Evolutionary conservation across 1,140 invertebrate species (phyloP), one percentile per base, ranked within the genome.

Genomic region (Cepaea nemoralis): DNA sequence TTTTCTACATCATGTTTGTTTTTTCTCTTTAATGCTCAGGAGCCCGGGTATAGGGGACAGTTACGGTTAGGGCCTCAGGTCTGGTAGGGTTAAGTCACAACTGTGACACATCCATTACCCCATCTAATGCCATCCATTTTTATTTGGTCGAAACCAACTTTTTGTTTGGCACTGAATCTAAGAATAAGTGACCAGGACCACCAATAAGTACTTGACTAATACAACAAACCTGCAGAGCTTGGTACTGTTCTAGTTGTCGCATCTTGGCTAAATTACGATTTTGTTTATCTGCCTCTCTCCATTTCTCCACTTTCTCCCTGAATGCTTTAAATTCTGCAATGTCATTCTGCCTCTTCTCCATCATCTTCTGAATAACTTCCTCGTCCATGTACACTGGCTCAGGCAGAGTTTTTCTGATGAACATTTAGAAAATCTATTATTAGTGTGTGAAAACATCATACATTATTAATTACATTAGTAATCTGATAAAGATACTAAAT

Each of bases 271-370:
- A 59, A 81, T 90, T 91, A 27, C 89, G 82, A 33, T 84, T 80
- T 27, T 85, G 83, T 70, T 86, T 85, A 70, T 91, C 89, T 33
- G 85, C 74, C 48, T 88, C 88, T 50, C 90, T 66, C 89, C 89
- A 89, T 35, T 86, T 69, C 73, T 91, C 90, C 39, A 91, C 89
- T 33, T 85, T 81, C 70, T 89, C 86, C 33, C 89, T 59, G 83
- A 88, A 89, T n/a, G 77, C 79, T 45, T 87, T 87, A 85, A 89
- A 91, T 48, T 89, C 88, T 5, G 87, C 82, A 22, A 91, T 87
- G 82, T 90, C 85, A 39, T 84, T 50, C 83, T 90, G 88, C 37
- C 87, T 85, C 39, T 87, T 85, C 69, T 87, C 86, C 77, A 90
- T 67, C 75, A 88, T 81, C 40, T 84, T 59, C 71, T 87, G 83